These are phyloP conservation scores for Lepidochitona cinerea DNA, from an alignment of 2,888 invertebrate genomes.

Conservation along the genomic window DNA sequence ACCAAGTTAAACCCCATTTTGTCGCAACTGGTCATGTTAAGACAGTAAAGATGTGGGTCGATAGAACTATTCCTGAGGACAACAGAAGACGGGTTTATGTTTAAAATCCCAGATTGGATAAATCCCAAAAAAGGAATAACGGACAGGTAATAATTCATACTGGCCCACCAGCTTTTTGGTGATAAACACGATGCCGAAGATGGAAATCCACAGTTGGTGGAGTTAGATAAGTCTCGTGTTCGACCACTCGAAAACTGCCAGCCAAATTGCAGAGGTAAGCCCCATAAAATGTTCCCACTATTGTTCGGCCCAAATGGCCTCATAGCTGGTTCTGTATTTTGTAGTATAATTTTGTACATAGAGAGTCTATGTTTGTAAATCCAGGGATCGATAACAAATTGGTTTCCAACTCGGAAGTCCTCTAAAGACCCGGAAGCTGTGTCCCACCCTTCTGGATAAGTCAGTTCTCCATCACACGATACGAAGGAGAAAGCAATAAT, in stretches of 20 bases:
- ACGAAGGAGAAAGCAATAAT: no score
- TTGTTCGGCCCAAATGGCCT: constrained; percentile 12
- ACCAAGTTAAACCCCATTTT: neutral
- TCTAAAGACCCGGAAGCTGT: neutral
- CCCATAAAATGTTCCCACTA: constrained; percentile 21
- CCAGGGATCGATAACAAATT: constrained; percentile 16
- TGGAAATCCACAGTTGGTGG: neutral
- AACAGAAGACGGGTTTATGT: neutral
- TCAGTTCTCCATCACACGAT: no score
- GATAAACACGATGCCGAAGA: neutral
- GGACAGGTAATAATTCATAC: constrained; percentile 24
- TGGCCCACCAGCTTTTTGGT: constrained; percentile 25
- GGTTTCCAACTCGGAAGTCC: neutral
- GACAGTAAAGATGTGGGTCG: neutral
- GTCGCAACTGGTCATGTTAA: neutral
- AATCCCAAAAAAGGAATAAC: constrained; percentile 23
- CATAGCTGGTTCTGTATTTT: constrained; percentile 10
- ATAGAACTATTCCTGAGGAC: neutral
- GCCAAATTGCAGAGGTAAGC: constrained; percentile 21
- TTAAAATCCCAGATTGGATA: constrained; percentile 10
- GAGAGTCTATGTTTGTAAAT: constrained; percentile 19
- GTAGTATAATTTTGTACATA: constrained; percentile 16
- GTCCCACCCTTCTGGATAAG: neutral
- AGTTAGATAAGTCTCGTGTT: neutral
- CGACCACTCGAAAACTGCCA: constrained; percentile 16